Base-by-base conservation (phyloP, 2,797 vertebrate species). In the Microtus obscurus region DNA sequence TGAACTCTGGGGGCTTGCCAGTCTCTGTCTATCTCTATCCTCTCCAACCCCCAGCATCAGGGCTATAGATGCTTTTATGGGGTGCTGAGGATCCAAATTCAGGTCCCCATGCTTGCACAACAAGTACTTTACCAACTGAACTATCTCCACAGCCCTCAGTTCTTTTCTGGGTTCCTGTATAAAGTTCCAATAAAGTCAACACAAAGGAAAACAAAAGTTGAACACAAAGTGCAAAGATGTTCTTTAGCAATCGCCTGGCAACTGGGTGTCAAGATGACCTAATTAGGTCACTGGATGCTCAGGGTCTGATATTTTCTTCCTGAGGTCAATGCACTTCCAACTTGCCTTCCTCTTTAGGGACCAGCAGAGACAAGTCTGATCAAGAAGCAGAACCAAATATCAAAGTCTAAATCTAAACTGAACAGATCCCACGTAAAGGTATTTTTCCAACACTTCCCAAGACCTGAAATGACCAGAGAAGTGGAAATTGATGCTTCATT, bases 381-480 rank as follows among this genome's bases (percentile, higher is more conserved):
- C 73, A 93, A 56, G 40, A 93, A 91, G 51, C 31, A 94, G 83
- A 95, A 93, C n/a, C 51, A 71, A 71, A 25, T 7, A 17, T 51
- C 63, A 92, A 86, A 63, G n/a, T 78, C 45, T 90, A 85, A 82
- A 16, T 14, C 59, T 81, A 74, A 91, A 86, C 25, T 14, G 34
- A 85, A 90, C 11, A 83, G 71, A 86, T 13, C 56, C 27, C 40
- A 59, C 23, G 37, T 53, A 93, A 48, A 37, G 34, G 14, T 21
- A 78, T n/a, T 92, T 88, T 91, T 48, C 59, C 59, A 96, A 31
- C 80, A 91, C 16, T 78, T 71, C n/a, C 87, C 82, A 89, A 95
- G 87, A 94, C 90, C 77, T 95, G 6, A 87, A 4, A 0, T 87
- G 91, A 95, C 76, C 71, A 77, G 85, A 95, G 71, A 37, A 27